Evolutionary conservation across 1,140 invertebrate genomes (phyloP).

Genomic region (Bombus vancouverensis): DNA sequence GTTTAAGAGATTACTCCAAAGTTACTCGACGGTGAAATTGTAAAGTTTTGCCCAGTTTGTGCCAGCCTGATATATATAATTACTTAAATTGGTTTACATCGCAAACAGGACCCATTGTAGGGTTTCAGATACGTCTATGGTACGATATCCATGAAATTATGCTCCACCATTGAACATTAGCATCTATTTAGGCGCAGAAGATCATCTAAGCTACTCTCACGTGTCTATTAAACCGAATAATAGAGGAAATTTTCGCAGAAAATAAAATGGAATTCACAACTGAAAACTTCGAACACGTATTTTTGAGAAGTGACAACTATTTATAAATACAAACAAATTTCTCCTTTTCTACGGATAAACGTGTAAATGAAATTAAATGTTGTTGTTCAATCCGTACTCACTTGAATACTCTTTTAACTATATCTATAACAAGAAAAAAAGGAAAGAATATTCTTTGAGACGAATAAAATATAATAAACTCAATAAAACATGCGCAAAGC

Average conservation of each 20-base stretch:
- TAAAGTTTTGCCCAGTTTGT: neutral
- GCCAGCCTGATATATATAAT: neutral
- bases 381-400: no score
- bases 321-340: no score
- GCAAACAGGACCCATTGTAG: neutral
- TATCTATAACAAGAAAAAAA: no score
- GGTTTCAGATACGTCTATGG: neutral
- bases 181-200: neutral
- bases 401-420: no score
- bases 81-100: slow-evolving; percentile 23
- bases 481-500: neutral
- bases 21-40: neutral
- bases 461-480: neutral
- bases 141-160: neutral
- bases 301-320: no score
- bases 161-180: neutral
- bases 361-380: no score
- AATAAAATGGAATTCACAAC: neutral
- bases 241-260: neutral
- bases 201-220: neutral
- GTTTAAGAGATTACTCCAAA: neutral
- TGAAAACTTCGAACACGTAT: neutral
- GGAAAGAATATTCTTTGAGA: neutral
- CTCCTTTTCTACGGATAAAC: neutral
- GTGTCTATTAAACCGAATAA: neutral